Percentiles rank a stretch among this genome's conserved stretches.
These are phyloP conservation scores for Pharmacophagus antenor DNA, from an alignment of 2,888 invertebrate species.

Conservation along the genomic window DNA sequence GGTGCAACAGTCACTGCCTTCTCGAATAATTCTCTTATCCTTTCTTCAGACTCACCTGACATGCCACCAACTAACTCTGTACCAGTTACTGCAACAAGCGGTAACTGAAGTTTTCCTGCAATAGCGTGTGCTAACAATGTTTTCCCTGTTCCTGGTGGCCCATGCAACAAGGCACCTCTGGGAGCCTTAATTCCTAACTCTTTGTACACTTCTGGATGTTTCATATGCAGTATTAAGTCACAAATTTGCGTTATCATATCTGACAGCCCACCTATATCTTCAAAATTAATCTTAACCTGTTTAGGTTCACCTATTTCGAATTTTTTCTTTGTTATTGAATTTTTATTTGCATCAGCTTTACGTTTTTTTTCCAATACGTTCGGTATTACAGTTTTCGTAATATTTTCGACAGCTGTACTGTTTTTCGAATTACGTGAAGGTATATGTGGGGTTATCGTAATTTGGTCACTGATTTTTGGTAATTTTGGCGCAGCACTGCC, in stretches of 20 bases:
- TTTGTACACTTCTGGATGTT: conserved; percentile 93
- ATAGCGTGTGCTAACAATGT: conserved; percentile 90
- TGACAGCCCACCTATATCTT: conserved; percentile 91
- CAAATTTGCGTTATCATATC: conserved; percentile 85
- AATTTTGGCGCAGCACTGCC: conserved; percentile 68
- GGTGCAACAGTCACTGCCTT: conserved; percentile 88
- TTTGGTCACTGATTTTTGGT: conserved; percentile 75
- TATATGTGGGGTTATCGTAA: conserved; percentile 73
- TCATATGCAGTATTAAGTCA: conserved; percentile 90
- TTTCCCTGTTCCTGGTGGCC: conserved; percentile 98
- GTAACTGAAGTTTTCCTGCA: conserved; percentile 91
- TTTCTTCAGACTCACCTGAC: conserved; percentile 97
- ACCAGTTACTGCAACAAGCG: conserved; percentile 92
- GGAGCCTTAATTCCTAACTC: conserved; percentile 93
- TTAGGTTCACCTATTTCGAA: conserved; percentile 59
- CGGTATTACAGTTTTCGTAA: conserved; percentile 49
- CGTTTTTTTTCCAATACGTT: conserved; percentile 61
- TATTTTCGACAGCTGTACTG: conserved; percentile 47
- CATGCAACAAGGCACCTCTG: conserved; percentile 94
- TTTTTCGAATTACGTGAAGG: conserved; percentile 56
- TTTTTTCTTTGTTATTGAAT: conserved; percentile 53
- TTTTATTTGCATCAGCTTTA: conserved; percentile 53
- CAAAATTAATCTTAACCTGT: conserved; percentile 81
- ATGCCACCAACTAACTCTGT: conserved; percentile 96
- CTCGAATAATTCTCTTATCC: conserved; percentile 94